These are phyloP conservation scores for Ricordea florida DNA, from an alignment of 92 coral and sea anemone species.

Conservation along the genomic window DNA sequence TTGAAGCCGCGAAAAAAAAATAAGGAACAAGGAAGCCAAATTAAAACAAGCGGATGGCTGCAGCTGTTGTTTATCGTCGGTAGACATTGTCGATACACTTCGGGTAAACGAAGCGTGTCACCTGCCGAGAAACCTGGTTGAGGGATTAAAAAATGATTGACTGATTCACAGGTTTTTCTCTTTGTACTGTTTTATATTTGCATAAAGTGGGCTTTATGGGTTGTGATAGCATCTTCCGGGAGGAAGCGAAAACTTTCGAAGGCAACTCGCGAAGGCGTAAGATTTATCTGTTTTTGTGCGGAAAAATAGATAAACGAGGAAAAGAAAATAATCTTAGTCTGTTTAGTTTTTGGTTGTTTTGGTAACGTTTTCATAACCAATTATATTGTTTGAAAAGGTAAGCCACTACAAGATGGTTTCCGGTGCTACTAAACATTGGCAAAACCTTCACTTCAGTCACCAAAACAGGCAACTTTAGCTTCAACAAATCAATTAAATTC, in stretches of 20 bases:
- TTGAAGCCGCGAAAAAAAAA: background rate
- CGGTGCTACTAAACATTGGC: constrained; percentile 11
- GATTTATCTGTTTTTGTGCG: background rate
- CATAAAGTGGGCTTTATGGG: constrained; percentile 47
- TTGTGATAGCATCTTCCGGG: no score
- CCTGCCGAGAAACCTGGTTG: constrained; percentile 6
- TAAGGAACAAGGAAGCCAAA: background rate
- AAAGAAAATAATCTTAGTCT: background rate
- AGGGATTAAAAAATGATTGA: constrained; percentile 6
- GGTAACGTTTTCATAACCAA: constrained; percentile 17
- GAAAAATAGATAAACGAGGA: background rate
- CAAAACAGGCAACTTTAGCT: no score
- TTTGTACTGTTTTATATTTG: constrained; percentile 23
- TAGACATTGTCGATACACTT: constrained; percentile 3
- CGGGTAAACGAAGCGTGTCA: constrained; percentile 7
- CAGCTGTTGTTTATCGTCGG: background rate
- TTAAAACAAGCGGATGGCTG: background rate
- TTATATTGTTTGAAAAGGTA: background rate
- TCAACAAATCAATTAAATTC: no score
- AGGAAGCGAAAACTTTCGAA: no score
- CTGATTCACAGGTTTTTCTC: no score
- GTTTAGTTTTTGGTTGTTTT: constrained; percentile 9
- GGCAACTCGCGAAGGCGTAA: constrained; percentile 18
- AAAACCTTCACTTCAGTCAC: no score
- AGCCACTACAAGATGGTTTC: constrained; percentile 12